Evolutionary conservation across 2,888 invertebrate genomes (phyloP), one percentile per base, ranked within the genome.

Genomic region (Tipula vernalis): DNA sequence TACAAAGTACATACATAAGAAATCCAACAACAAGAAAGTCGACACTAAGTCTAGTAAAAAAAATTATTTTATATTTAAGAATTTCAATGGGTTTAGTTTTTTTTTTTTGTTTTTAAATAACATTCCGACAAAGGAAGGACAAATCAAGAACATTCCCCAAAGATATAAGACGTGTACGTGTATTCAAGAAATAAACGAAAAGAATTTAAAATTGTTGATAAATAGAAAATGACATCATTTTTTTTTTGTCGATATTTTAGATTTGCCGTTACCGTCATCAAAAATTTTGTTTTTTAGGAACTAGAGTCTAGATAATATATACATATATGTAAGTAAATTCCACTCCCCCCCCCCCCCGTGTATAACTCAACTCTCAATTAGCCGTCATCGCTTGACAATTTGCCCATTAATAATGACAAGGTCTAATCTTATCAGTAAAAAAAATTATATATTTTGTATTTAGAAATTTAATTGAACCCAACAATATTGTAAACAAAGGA

Each of bases 71-170:
- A 28, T 71, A 71, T 71, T 71, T 71, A 71, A 71, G 71, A 71
- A 71, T 71, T 71, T 71, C 71, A 71, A 71, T 71, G 71, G 71
- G 28, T 71, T 71, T 71, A 71, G 6, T 28, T 28, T 71, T 28
- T 71, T 28, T 71, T 71, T 28, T 71, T 15, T 71, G 28, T 71
- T 71, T 84, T 41, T 3, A 84, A 84, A 84, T 84, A 41, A 84
- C 41, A 84, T 39, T 39, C 84, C 84, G 84, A 84, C 84, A 84
- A 84, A 84, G 84, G 84, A 84, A 84, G 84, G 84, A 84, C 84
- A 84, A 84, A 84, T 84, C 84, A 84, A 84, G 84, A 84, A 84
- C 84, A 84, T 84, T 84, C 41, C 84, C 84, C 39, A 84, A 84
- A 39, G 84, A 84, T 39, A 84, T 39, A 84, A 84, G 41, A 84